Evolutionary conservation across 2,113 vertebrate species (phyloP).

Genomic region (Isurus oxyrinchus): DNA sequence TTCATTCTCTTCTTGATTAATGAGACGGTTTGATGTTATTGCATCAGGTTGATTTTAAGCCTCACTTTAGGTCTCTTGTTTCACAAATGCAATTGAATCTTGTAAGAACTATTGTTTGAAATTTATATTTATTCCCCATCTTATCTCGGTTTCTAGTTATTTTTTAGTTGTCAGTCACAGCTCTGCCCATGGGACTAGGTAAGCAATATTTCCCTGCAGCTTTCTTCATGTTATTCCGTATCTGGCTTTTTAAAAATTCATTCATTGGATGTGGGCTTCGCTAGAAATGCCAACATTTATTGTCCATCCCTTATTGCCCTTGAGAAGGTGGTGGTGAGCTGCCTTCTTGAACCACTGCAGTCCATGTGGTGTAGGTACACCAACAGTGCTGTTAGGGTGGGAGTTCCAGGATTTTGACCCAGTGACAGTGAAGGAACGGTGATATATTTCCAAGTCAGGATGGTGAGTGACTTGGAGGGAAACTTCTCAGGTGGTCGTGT

Average conservation of each 20-base stretch:
- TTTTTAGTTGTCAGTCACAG: neutral
- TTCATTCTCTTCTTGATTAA: neutral
- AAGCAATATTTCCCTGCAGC: neutral
- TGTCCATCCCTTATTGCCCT: too few species aligned
- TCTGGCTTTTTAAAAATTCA: neutral
- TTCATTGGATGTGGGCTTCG: too few species aligned
- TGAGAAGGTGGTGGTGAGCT: too few species aligned
- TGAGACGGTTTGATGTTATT: neutral
- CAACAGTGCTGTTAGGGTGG: too few species aligned
- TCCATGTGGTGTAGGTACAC: too few species aligned
- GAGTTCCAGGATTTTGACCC: too few species aligned
- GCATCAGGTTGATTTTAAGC: neutral
- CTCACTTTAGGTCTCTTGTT: neutral
- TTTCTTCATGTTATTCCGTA: neutral
- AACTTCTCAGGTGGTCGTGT: too few species aligned
- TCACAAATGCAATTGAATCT: neutral
- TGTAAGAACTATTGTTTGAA: neutral
- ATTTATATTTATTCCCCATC: neutral
- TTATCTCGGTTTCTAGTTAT: neutral
- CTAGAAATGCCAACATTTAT: too few species aligned
- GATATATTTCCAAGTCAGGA: too few species aligned
- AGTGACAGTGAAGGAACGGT: too few species aligned
- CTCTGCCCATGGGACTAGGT: neutral
- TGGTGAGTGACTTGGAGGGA: too few species aligned
- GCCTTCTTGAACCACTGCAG: too few species aligned